Base-by-base conservation (phyloP, 2,113 vertebrate genomes). In the Etia nguti region DNA sequence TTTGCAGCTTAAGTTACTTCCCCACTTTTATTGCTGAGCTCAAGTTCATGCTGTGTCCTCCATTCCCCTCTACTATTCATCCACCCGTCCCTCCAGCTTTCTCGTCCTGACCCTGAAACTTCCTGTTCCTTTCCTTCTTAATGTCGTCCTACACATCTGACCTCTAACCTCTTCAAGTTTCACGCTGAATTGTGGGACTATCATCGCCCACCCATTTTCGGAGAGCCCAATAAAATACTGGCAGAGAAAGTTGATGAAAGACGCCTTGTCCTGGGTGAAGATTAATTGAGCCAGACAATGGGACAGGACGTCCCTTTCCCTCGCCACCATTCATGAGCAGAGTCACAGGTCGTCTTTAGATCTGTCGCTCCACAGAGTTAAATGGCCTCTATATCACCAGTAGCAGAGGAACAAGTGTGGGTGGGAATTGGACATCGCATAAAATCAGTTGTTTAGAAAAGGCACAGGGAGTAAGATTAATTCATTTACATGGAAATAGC, bases 51-150 rank as follows among this genome's bases (percentile, higher is more conserved):
- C 55, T 70, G 16, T 16, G 38, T 81, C 50, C 50, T 57, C 73
- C 65, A 13, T 65, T 79, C 65, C 48, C 46, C 77, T 55, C 31
- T 54, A 62, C 57, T 43, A 77, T 88, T 84, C 86, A 89, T 88
- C 62, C 89, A 46, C 62, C 77, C 87, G 29, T 81, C 82, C 68
- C 22, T 77, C 46, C 73, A 31, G 52, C 80, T 87, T 86, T 90
- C 81, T 81, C 50, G 36, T 84, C 85, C 84, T 85, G 92, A 93
- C 88, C 90, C 89, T 43, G 7, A 60, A 89, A 93, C 91, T 93
- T 95, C 93, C 95, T 95, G 89, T 93, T 94, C 90, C 89, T 91
- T 88, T 92, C 83, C 81, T 82, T 86, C 86, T 89, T 86, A 55
- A 79, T 59, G 29, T 54, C 75, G 20, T 89, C 91, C 93, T 57